Conservation (phyloP, 2,113 vertebrate species). For the Pedionomus torquatus region DNA sequence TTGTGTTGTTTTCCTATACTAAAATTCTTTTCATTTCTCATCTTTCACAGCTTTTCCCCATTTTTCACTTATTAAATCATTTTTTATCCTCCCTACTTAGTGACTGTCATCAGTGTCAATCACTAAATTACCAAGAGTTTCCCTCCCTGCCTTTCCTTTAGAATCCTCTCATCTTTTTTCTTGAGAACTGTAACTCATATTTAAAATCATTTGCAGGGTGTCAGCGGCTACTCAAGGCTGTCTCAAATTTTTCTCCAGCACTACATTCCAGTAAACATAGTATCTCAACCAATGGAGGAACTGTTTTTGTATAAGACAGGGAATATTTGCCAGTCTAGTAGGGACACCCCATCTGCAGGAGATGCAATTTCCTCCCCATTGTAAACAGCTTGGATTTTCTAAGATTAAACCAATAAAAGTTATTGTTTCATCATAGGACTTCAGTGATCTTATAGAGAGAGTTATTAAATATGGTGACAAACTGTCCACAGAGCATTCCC, state of each 20-base stretch:
- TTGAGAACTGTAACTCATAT: background rate
- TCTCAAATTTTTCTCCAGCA: background rate
- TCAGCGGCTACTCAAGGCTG: background rate
- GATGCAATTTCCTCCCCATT: background rate
- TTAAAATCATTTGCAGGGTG: background rate
- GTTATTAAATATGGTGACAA: background rate
- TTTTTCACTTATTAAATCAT: background rate
- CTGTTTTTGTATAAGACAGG: background rate
- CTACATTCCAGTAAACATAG: background rate
- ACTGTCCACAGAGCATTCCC: background rate
- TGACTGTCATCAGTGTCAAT: accelerated
- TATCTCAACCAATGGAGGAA: background rate
- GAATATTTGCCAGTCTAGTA: background rate
- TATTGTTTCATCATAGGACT: background rate
- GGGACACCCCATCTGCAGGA: background rate
- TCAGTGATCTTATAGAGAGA: background rate
- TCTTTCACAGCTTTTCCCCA: background rate
- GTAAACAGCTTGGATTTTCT: background rate
- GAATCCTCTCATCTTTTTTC: background rate
- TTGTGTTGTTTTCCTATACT: background rate
- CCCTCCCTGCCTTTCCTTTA: background rate
- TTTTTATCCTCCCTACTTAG: background rate
- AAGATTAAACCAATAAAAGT: background rate
- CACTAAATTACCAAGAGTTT: background rate
- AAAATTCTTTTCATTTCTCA: background rate